Base-by-base conservation (phyloP, 2,113 vertebrate genomes). In the Calidris pygmaea region DNA sequence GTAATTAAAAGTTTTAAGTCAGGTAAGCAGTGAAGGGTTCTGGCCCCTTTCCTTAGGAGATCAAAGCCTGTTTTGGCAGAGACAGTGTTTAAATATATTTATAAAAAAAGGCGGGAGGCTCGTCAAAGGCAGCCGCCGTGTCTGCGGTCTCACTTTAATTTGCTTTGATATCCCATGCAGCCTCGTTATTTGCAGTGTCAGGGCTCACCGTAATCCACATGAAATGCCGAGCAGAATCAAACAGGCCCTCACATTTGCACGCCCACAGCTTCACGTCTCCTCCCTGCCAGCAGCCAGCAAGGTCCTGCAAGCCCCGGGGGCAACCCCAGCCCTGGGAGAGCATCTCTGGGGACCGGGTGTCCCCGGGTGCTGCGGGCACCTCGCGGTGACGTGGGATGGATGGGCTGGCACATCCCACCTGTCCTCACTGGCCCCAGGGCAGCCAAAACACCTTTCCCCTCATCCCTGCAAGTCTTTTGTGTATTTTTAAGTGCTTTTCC, bases 11-110 rank as follows among this genome's bases (percentile, higher is more conserved):
- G 87, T 76, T 91, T 0, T 48, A 19, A 90, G 78, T n/a, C 86
- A 63, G 65, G 90, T 79, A 96, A 48, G 90, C 84, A 94, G 80
- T 2, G 11, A 58, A 95, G 58, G 84, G 34, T 59, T 90, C 95
- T 95, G 95, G 90, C 94, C 96, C 81, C 79, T 88, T 95, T 96
- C 95, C 93, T 68, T 35, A 78, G 66, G 92, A 96, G 94, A 97
- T 97, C 97, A 97, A 97, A 97, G 97, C 95, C 94, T 77, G 78
- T 87, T 95, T 96, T 96, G 97, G 92, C 94, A 93, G 88, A 78
- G 71, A 50, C 73, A 27, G 66, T 14, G 48, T 73, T 96, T 82
- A 87, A 96, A 95, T 88, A 3, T 58, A 63, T 97, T 96, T 87
- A 56, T 92, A 20, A 80, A 83, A 65, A 68, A 82, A 79, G 66